Percentiles rank a stretch among this genome's conserved stretches.
Evolutionary conservation across 2,888 invertebrate genomes (phyloP).

Genomic region (Plagodis pulveraria): DNA sequence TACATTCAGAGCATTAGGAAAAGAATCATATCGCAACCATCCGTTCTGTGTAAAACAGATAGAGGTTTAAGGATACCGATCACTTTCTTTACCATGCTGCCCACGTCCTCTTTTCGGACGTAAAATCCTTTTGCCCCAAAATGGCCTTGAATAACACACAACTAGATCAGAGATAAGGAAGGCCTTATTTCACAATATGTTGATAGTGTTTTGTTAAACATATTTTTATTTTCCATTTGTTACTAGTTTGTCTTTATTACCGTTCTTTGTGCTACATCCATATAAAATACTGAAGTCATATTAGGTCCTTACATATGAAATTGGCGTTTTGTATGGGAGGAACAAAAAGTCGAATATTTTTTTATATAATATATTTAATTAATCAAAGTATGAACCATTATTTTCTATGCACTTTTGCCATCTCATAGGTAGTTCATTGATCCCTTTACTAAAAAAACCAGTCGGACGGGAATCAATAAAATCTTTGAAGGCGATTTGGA

Average conservation of each 20-base stretch:
- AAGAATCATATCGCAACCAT: conserved; percentile 52
- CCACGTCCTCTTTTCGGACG: conserved; percentile 56
- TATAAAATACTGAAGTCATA: conserved; percentile 42
- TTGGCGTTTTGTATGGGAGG: too few species aligned
- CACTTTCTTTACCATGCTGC: conserved; percentile 50
- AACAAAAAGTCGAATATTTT: too few species aligned
- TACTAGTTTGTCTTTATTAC: conserved; percentile 43
- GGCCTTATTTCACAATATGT: conserved; percentile 54
- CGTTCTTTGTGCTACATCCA: conserved; percentile 39
- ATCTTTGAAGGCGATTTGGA: too few species aligned
- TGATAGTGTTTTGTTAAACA: conserved; percentile 45
- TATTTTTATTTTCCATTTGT: conserved; percentile 40
- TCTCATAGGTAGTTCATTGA: too few species aligned
- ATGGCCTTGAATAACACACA: conserved; percentile 56
- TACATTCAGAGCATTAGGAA: conserved; percentile 41
- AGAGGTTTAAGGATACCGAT: conserved; percentile 45
- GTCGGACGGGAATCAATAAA: too few species aligned
- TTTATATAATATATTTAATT: too few species aligned
- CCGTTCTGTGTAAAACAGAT: conserved; percentile 52
- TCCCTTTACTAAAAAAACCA: too few species aligned
- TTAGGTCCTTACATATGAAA: too few species aligned
- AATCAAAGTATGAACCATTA: too few species aligned
- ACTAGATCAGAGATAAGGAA: conserved; percentile 56
- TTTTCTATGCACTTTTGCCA: too few species aligned
- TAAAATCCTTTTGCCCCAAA: conserved; percentile 59